These are phyloP conservation scores for Zoroaster sp. DNA, from an alignment of 53 echinoderm and acorn worm genomes.

Conservation along the genomic window DNA sequence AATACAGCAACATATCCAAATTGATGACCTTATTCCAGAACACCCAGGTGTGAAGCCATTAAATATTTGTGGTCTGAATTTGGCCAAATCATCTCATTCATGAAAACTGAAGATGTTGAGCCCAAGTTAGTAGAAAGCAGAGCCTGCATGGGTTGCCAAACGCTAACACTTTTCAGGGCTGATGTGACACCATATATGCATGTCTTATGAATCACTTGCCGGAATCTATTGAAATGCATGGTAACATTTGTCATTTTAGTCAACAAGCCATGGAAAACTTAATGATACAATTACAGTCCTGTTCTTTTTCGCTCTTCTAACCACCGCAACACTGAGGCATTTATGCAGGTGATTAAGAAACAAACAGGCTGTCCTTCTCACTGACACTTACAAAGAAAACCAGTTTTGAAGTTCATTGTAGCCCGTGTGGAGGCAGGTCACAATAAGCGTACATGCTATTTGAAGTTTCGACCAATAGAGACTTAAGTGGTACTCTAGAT, in stretches of 20 bases:
- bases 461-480: too few species aligned
- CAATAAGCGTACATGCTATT: too few species aligned
- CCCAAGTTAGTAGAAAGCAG: background rate
- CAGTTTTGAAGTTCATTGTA: conserved; percentile 8
- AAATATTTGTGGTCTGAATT: background rate
- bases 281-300: conserved; percentile 30
- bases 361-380: conserved; percentile 24
- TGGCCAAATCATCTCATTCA: background rate
- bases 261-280: conserved; percentile 57
- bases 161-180: background rate
- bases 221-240: conserved; percentile 26
- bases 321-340: conserved; percentile 18
- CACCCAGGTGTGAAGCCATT: conserved; percentile 1
- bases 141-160: conserved; percentile 43
- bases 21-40: conserved; percentile 3
- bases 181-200: conserved; percentile 61
- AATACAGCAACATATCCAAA: too few species aligned
- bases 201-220: conserved; percentile 30
- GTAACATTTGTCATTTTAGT: conserved; percentile 29
- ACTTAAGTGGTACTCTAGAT: too few species aligned
- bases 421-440: background rate
- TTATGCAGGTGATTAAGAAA: conserved; percentile 26
- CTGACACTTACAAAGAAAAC: background rate
- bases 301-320: conserved; percentile 31
- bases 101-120: background rate